phyloP scores from a whole-genome alignment of 2,888 invertebrate species.

The Strigamia crassipes region DNA sequence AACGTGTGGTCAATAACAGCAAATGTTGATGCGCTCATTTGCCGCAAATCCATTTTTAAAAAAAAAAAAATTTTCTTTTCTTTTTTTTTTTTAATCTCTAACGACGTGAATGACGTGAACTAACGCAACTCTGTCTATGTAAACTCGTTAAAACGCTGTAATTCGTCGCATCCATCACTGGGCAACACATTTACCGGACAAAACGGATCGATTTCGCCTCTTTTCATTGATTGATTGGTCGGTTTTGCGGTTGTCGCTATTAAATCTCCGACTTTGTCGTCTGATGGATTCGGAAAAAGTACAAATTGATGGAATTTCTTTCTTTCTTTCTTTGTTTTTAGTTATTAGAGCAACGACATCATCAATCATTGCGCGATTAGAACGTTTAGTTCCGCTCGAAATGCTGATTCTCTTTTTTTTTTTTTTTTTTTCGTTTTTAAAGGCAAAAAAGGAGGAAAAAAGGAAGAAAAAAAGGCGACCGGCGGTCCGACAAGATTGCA shows the following conservation, averaged over 20 bases:
- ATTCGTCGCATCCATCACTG: neutral
- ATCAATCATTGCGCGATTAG: neutral
- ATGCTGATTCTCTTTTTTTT: neutral
- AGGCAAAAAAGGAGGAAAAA: neutral
- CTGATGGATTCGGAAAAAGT: neutral
- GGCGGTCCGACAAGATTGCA: constrained; percentile 22
- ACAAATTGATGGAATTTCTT: neutral
- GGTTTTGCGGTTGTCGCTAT: constrained; percentile 18
- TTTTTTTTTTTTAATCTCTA: neutral
- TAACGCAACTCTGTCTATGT: no score
- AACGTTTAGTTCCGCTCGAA: neutral
- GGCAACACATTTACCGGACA: neutral
- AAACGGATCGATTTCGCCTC: neutral
- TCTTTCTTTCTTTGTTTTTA: neutral
- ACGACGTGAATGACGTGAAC: neutral
- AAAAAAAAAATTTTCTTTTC: no score
- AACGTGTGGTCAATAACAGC: constrained; percentile 23
- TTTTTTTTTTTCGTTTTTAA: neutral
- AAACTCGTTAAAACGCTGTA: neutral
- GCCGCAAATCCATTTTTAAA: neutral
- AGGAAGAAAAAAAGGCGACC: neutral
- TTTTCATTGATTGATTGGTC: constrained; percentile 6
- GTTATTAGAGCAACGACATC: constrained; percentile 3
- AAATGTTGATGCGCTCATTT: constrained; percentile 17
- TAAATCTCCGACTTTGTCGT: neutral